These are phyloP conservation scores for Minunthozetes semirufus DNA, from an alignment of 2,888 invertebrate species.

Conservation along the genomic window DNA sequence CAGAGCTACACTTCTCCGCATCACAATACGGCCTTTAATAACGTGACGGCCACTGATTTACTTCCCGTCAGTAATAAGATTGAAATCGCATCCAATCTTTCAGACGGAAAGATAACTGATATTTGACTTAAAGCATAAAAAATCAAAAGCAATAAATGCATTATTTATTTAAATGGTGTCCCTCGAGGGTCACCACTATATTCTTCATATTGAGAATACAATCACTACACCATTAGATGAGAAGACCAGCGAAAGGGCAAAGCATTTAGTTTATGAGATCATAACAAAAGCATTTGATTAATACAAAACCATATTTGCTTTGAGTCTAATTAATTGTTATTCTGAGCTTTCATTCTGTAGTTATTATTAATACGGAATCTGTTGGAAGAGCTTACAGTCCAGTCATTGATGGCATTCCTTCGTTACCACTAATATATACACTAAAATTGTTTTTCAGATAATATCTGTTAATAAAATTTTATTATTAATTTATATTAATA, in stretches of 20 bases:
- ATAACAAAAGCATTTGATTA: background rate
- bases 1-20: background rate
- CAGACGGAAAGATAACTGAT: slow-evolving; percentile 27
- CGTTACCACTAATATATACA: background rate
- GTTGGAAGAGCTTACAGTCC: background rate
- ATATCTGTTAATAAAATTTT: no score
- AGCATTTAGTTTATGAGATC: background rate
- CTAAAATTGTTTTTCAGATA: no score
- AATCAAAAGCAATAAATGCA: background rate
- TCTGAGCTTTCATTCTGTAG: background rate
- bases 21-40: slow-evolving; percentile 9
- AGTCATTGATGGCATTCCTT: background rate
- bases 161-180: background rate
- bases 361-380: background rate
- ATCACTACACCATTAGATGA: no score
- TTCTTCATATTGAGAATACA: background rate
- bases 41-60: background rate
- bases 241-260: no score
- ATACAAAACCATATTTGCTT: background rate
- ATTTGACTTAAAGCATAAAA: slow-evolving; percentile 7
- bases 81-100: slow-evolving; percentile 12
- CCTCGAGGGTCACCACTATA: background rate
- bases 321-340: background rate
- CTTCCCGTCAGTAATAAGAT: slow-evolving; percentile 22
- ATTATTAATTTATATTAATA: background rate